Evolutionary conservation across 2,888 invertebrate genomes (phyloP), one percentile per base, ranked within the genome.

Genomic region (Polydrusus tereticollis): DNA sequence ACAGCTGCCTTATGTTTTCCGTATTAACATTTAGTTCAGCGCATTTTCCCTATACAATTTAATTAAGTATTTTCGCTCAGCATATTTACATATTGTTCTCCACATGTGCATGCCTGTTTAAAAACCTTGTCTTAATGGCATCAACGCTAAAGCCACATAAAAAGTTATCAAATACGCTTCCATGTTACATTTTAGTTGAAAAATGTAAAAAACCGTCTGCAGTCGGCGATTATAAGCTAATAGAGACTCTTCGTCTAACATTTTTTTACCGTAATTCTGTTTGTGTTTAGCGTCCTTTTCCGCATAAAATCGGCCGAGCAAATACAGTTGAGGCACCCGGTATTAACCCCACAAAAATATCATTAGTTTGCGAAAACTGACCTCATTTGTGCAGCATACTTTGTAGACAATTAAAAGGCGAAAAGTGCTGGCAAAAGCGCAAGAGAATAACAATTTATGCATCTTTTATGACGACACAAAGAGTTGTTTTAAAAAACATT

Each of bases 401-500:
- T 59, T 23, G 23, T 59, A 38, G 21, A 26, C 59, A 59, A 43
- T 59, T 59, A 59, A 59, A 43, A 59, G 41, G 59, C 59, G 59
- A 43, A 14, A 43, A 41, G 21, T n/a, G 43, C 23, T 43, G 59
- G 43, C 59, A 59, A 43, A 43, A 59, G 41, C 59, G 38, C 59
- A 68, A 52, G 64, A 63, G 41, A 69, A 26, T 73, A 63, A 72
- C 79, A 78, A 78, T 79, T 80, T 80, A 79, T 80, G 78, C 76
- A 78, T 76, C 78, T 78, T 78, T 79, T 80, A 78, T 78, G 76
- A 73, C 77, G 70, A 75, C 64, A 55, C 72, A 26, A 73, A 76
- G 74, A 78, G 75, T 73, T 75, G 76, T 75, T 72, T 72, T 69
- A 66, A 74, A 57, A 59, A 81, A 79, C 79, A 79, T 79, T 80